Conservation (phyloP, 1,140 invertebrate species). For the Pseudomyrmex dendroicus region DNA sequence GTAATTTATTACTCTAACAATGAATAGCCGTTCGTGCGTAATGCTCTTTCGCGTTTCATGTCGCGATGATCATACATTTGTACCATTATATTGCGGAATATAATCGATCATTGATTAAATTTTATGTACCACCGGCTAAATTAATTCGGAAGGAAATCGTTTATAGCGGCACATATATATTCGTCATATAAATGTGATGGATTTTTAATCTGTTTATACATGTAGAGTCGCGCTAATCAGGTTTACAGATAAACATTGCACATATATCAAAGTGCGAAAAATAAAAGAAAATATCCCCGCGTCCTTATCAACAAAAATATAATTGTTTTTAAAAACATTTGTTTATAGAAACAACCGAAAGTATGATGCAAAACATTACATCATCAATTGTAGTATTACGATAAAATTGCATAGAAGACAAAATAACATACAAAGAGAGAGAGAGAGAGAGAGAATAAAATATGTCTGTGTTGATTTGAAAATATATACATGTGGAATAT, state of each 20-base stretch:
- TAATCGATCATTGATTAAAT: constrained; percentile 50
- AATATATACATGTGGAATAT: background rate
- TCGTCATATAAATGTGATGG: background rate
- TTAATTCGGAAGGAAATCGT: constrained; percentile 33
- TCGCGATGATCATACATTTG: constrained; percentile 28
- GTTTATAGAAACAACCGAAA: background rate
- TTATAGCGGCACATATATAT: constrained; percentile 6
- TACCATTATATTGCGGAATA: background rate
- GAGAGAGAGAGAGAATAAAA: background rate
- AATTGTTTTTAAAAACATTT: background rate
- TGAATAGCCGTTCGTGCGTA: constrained; percentile 28
- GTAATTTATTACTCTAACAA: constrained; percentile 54
- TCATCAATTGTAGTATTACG: too few relatives aligned
- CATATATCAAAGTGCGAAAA: too few relatives aligned
- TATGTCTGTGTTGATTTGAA: background rate
- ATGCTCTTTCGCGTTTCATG: constrained; percentile 52
- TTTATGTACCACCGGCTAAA: constrained; percentile 22
- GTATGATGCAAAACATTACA: background rate
- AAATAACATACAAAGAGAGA: background rate
- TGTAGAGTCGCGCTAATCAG: background rate
- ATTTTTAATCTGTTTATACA: constrained; percentile 11
- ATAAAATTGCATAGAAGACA: background rate
- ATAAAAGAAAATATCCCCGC: too few relatives aligned
- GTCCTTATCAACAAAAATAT: too few relatives aligned
- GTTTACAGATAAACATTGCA: background rate